phyloP scores from a whole-genome alignment of 2,888 invertebrate genomes.

The Drosophila testacea region DNA sequence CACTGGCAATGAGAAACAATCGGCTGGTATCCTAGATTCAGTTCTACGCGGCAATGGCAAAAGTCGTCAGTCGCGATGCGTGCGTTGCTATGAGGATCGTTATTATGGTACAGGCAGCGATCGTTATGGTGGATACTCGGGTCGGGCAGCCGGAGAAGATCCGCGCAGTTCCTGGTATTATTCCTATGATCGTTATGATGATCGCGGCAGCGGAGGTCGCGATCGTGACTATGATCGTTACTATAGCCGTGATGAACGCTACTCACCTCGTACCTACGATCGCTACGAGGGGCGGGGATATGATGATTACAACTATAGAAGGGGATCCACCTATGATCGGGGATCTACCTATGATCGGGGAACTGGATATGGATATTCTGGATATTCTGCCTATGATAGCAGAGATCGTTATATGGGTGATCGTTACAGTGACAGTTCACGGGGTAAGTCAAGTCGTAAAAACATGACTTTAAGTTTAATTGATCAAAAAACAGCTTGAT shows the following conservation, averaged over 20 bases:
- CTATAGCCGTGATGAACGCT: conserved; percentile 78
- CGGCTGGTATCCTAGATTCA: conserved; percentile 66
- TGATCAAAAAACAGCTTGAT: too few species aligned
- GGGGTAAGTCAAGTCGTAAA: conserved; percentile 41
- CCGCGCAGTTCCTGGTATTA: conserved; percentile 80
- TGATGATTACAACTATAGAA: conserved; percentile 58
- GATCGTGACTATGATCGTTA: conserved; percentile 78
- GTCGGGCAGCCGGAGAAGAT: conserved; percentile 76
- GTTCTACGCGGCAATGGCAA: conserved; percentile 71
- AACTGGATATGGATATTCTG: conserved; percentile 45
- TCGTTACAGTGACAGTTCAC: conserved; percentile 71
- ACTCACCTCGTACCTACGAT: conserved; percentile 72
- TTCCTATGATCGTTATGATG: conserved; percentile 82
- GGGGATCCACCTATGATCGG: conserved; percentile 68
- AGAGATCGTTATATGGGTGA: conserved; percentile 80
- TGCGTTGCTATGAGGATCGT: conserved; percentile 84
- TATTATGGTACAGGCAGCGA: conserved; percentile 51
- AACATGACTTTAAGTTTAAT: background rate
- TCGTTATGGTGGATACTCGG: conserved; percentile 65
- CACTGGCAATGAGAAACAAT: conserved; percentile 24
- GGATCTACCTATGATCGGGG: conserved; percentile 58
- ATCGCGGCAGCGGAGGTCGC: conserved; percentile 64
- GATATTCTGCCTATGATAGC: conserved; percentile 76
- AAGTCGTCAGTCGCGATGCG: conserved; percentile 83
- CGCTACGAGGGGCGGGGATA: conserved; percentile 79